phyloP scores from a whole-genome alignment of 2,113 vertebrate species.

The Paracanthobrama guichenoti region DNA sequence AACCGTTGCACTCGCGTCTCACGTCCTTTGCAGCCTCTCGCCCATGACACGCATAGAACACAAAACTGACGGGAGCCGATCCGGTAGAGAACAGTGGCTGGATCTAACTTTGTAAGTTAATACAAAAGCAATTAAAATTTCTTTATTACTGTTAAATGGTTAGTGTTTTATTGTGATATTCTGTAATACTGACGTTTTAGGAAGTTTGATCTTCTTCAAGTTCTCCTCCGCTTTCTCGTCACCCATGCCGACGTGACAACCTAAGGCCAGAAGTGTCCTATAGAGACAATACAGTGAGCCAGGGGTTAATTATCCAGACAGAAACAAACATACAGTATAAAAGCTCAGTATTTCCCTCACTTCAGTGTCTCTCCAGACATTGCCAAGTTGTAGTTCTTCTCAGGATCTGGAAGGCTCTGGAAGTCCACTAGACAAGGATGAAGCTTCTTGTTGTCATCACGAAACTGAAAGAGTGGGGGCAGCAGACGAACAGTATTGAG shows the following conservation, averaged over 20 bases:
- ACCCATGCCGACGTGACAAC: conserved; percentile 93
- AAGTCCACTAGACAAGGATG: conserved; percentile 90
- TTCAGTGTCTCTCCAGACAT: conserved; percentile 94
- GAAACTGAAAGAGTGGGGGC: conserved; percentile 73
- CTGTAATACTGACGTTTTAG: conserved; percentile 81
- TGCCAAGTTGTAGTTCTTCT: conserved; percentile 91
- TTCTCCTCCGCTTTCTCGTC: conserved; percentile 94
- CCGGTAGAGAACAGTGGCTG: too few species aligned
- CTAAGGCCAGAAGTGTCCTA: conserved; percentile 87
- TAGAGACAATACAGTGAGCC: conserved; percentile 18
- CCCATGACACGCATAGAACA: too few species aligned
- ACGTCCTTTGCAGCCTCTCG: too few species aligned
- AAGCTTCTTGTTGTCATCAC: conserved; percentile 89
- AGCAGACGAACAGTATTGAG: not conserved
- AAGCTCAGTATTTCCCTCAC: conserved; percentile 67
- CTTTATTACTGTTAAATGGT: not conserved
- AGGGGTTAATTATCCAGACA: conserved; percentile 11
- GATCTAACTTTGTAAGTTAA: not conserved
- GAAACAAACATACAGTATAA: not conserved
- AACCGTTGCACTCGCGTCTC: too few species aligned
- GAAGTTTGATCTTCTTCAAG: conserved; percentile 86
- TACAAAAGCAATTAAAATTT: not conserved
- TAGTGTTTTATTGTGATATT: not conserved
- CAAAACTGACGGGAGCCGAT: too few species aligned
- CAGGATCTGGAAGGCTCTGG: conserved; percentile 85